Base-by-base conservation (phyloP, 2,113 vertebrate genomes). In the Mohoua ochrocephala region DNA sequence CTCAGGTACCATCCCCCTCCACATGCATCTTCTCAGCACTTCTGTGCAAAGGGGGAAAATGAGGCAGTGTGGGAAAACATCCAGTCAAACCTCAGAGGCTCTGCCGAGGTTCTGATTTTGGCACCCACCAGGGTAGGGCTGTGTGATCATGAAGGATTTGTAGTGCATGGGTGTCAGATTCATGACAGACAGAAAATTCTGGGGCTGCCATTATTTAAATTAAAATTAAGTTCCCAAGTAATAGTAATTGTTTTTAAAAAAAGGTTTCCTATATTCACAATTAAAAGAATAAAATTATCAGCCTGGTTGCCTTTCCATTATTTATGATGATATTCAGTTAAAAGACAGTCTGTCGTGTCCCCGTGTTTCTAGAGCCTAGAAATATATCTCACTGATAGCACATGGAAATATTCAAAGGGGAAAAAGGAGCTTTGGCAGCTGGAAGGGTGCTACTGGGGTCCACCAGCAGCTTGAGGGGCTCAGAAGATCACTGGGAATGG, bases 21-120 rank as follows among this genome's bases (percentile, higher is more conserved):
- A 49, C 56, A 74, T 6, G 19, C 70, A 54, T 93, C 90, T 85
- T 91, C 64, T 50, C 83, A 70, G 83, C 79, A 56, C 59, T 95
- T 91, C 80, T 59, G 91, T 89, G 96, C 82, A 60, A 56, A 45
- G 59, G 63, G 74, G 70, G 15, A 60, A 74, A 82, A 87, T 1
- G 53, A 95, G 53, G 85, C 85, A 78, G 71, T 63, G 86, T 86
- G 69, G 83, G 80, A 94, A 96, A 92, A 71, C 60, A 90, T 74
- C 30, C 90, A 89, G 79, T 42, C 45, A 91, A 85, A 88, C 78
- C 93, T 85, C 79, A 84, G 93, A 80, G 50, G 54, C 68, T 74
- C 60, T 0, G 15, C 53, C 0, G 12, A 86, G 56, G 56, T 42
- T 74, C 83, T 45, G 70, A 68, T 84, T 81, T 67, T 84, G 91